Evolutionary conservation across 2,888 invertebrate genomes (phyloP).

Genomic region (Meganola albula): DNA sequence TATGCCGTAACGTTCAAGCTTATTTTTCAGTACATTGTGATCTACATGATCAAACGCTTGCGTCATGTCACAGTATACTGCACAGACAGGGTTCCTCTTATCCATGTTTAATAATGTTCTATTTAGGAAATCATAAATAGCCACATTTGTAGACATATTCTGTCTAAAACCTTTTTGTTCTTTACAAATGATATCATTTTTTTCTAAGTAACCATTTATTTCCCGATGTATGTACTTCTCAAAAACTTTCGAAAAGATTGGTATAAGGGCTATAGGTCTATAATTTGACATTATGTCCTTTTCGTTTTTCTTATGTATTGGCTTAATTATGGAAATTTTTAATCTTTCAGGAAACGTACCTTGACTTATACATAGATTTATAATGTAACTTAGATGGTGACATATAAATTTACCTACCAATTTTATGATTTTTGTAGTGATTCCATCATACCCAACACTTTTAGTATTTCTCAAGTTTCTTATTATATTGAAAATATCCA

Average conservation of each 20-base stretch:
- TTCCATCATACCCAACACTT: constrained; percentile 2
- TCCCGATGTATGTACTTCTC: constrained; percentile 9
- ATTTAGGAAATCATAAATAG: constrained; percentile 2
- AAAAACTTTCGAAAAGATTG: constrained; percentile 13
- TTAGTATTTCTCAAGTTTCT: constrained; percentile 2
- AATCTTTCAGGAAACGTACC: constrained; percentile 10
- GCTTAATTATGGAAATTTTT: constrained; percentile 11
- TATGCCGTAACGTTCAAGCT: not conserved
- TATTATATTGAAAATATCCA: constrained; percentile 1
- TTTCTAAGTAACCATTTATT: too few species aligned
- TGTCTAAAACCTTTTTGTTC: constrained; percentile 2
- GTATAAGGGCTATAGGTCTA: constrained; percentile 10
- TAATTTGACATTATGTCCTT: constrained; percentile 6
- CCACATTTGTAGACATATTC: constrained; percentile 2
- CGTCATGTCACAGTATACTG: constrained; percentile 2
- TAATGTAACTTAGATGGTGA: constrained; percentile 5
- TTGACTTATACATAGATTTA: constrained; percentile 9
- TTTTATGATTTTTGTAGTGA: constrained; percentile 1
- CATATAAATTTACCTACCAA: not conserved
- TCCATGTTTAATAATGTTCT: not conserved
- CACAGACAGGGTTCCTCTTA: not conserved
- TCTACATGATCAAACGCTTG: not conserved
- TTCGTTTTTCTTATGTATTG: constrained; percentile 12
- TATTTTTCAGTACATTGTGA: not conserved
- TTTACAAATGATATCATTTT: not conserved